Evolutionary conservation across 2,113 vertebrate genomes (phyloP).

Genomic region (Gavialis gangeticus): DNA sequence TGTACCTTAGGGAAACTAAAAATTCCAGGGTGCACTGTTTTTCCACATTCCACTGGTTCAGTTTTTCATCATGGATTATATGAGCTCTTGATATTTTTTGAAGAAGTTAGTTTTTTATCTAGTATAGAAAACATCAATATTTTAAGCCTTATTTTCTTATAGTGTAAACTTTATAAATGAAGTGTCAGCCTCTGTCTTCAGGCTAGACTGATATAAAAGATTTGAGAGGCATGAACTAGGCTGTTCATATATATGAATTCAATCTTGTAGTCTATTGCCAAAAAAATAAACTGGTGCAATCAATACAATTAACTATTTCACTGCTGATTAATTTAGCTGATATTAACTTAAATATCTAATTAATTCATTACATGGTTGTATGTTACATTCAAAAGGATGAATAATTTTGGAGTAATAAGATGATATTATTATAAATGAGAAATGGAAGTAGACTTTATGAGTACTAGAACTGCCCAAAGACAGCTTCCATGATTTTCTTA

Average conservation of each 20-base stretch:
- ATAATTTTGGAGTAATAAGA: background rate
- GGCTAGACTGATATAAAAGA: background rate
- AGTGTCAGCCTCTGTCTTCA: background rate
- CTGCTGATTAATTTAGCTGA: background rate
- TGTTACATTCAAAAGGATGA: background rate
- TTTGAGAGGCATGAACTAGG: background rate
- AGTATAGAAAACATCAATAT: background rate
- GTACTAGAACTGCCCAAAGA: background rate
- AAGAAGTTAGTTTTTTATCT: background rate
- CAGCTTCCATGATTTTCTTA: too few relatives aligned
- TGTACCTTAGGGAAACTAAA: background rate
- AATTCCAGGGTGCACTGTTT: background rate
- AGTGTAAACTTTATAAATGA: background rate
- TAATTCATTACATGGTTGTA: background rate
- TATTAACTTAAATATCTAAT: background rate
- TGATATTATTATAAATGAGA: too few relatives aligned
- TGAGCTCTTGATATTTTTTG: background rate
- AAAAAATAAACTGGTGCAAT: background rate
- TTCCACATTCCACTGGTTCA: background rate
- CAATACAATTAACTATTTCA: background rate
- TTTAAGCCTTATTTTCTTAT: background rate
- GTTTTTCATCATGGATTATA: background rate
- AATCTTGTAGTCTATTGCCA: accelerated
- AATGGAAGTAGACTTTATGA: background rate
- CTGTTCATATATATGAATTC: background rate